Evolutionary conservation across 2,113 vertebrate species (phyloP).

Genomic region (Empidonax alnorum): DNA sequence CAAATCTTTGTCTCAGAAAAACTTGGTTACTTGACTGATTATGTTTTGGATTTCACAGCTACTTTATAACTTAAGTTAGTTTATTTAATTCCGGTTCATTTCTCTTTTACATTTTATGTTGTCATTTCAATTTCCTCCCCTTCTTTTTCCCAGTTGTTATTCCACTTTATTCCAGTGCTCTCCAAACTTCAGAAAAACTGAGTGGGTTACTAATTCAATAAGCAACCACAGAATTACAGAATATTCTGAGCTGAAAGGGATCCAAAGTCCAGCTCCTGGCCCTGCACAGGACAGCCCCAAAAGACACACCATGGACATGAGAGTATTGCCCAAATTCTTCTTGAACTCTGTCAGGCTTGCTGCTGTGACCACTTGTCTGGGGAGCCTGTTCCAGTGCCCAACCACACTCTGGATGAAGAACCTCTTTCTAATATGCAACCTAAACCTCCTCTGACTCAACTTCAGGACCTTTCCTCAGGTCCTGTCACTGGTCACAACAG

Average conservation of each 20-base stretch:
- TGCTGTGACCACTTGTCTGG: not conserved
- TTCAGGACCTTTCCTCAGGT: accelerated
- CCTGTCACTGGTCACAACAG: not conserved
- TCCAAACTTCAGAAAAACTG: not conserved
- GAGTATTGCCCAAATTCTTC: not conserved
- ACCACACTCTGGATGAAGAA: not conserved
- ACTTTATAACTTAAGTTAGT: not conserved
- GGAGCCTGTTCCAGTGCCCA: accelerated
- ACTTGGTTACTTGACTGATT: not conserved
- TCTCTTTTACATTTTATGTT: not conserved
- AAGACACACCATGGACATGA: not conserved
- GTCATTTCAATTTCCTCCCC: not conserved
- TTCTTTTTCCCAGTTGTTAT: not conserved
- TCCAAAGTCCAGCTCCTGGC: not conserved
- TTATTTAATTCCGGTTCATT: not conserved
- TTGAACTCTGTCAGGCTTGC: not conserved
- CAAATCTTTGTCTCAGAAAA: not conserved
- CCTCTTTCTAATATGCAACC: not conserved
- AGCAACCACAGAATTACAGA: not conserved
- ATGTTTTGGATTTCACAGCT: not conserved
- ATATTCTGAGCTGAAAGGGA: not conserved
- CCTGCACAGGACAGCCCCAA: accelerated
- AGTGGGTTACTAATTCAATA: not conserved
- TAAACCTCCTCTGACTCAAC: not conserved
- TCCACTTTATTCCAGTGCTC: not conserved